Conservation (phyloP, 2,113 vertebrate species). For the Panthera leo region DNA sequence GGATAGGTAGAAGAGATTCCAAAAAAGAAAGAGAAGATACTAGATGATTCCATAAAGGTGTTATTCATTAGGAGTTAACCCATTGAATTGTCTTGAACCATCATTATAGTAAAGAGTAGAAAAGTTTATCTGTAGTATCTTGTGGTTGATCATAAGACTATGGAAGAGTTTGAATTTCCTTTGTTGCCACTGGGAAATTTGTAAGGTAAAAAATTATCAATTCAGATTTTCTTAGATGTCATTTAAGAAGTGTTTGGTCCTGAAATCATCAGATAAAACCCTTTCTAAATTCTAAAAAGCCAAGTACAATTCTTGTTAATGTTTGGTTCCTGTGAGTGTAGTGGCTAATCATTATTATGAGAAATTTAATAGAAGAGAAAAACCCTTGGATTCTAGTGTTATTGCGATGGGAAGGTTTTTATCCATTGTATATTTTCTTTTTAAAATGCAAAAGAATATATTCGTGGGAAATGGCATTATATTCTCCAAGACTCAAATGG, state of each 20-base stretch:
- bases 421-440: conserved; percentile 14
- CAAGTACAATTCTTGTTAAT: conserved; percentile 19
- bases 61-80: neutral
- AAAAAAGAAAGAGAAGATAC: neutral
- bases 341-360: neutral
- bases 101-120: neutral
- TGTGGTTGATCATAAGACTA: neutral
- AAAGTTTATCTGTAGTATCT: neutral
- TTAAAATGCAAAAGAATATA: neutral
- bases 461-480: neutral
- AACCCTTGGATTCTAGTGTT: neutral
- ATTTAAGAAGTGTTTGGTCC: neutral
- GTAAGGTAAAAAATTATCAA: neutral
- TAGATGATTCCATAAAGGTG: neutral
- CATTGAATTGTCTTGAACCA: neutral
- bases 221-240: neutral
- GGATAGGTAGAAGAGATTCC: neutral
- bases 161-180: conserved; percentile 8
- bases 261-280: neutral
- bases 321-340: neutral
- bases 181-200: neutral
- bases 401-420: neutral
- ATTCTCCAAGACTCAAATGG: neutral
- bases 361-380: conserved; percentile 27
- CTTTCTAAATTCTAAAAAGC: conserved; percentile 27